Evolutionary conservation across 2,888 invertebrate genomes (phyloP).

Genomic region (Philhelius pedissequus): DNA sequence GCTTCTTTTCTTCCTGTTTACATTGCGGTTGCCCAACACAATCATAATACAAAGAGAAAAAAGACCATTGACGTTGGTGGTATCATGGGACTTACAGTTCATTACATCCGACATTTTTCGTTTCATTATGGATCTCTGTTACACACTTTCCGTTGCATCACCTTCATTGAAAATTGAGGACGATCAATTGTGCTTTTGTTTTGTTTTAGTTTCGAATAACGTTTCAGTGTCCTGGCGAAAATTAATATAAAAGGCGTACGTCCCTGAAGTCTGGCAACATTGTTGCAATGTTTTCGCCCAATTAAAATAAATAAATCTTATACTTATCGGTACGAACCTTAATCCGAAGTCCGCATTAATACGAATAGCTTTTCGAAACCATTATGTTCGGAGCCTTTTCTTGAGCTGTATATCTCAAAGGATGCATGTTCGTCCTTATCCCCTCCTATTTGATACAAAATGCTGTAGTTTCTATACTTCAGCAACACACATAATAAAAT

Average conservation of each 20-base stretch:
- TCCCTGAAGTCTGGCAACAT: background rate
- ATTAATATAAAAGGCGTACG: background rate
- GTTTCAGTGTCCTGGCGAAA: background rate
- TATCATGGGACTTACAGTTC: slow-evolving; percentile 38
- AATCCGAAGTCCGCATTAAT: no score
- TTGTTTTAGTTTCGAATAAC: background rate
- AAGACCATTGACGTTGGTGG: slow-evolving; percentile 19
- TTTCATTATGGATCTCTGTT: slow-evolving; percentile 19
- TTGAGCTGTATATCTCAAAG: no score
- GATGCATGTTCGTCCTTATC: no score
- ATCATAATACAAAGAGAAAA: background rate
- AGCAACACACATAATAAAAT: no score
- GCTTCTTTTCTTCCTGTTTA: slow-evolving; percentile 25
- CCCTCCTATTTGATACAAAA: no score
- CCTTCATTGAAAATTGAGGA: slow-evolving; percentile 9
- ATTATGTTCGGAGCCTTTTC: no score
- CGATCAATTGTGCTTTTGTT: slow-evolving; percentile 8
- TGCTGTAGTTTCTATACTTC: no score
- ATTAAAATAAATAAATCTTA: background rate
- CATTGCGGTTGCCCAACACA: slow-evolving; percentile 26
- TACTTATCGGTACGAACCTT: no score
- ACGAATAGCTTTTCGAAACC: no score
- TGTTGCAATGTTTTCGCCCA: background rate
- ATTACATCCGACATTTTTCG: slow-evolving; percentile 30
- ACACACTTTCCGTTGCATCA: slow-evolving; percentile 19